Conservation (phyloP, 2,113 vertebrate genomes). For the Sphyrna mokarran region DNA sequence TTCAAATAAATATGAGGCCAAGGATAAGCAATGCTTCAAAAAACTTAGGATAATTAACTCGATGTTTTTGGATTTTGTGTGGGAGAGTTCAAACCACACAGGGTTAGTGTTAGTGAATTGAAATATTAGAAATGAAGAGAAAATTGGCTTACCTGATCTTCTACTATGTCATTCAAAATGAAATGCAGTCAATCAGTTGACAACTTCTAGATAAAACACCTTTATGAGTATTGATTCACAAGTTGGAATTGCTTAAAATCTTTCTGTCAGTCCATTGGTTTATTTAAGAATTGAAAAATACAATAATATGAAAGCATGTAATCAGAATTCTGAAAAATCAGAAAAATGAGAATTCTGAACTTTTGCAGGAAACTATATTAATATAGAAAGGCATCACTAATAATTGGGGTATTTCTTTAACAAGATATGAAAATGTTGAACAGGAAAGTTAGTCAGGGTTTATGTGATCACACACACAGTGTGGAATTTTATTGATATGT, state of each 20-base stretch:
- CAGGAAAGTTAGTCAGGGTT: too few relatives aligned
- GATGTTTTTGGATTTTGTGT: not conserved
- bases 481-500: too few relatives aligned
- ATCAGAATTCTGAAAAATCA: not conserved
- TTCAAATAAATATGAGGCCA: not conserved
- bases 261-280: not conserved
- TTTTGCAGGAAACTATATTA: not conserved
- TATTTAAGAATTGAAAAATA: not conserved
- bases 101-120: not conserved
- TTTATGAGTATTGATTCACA: not conserved
- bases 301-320: not conserved
- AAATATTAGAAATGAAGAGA: not conserved
- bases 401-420: too few relatives aligned
- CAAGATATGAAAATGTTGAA: too few relatives aligned
- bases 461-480: too few relatives aligned
- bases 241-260: not conserved
- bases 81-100: not conserved
- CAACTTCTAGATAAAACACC: not conserved
- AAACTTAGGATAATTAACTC: not conserved
- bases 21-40: not conserved
- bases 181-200: not conserved
- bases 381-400: conserved; percentile 16
- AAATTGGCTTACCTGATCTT: not conserved
- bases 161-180: not conserved
- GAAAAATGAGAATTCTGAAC: not conserved